Base-by-base conservation (phyloP, 2,888 invertebrate species). In the Caenorhabditis macrosperma region DNA sequence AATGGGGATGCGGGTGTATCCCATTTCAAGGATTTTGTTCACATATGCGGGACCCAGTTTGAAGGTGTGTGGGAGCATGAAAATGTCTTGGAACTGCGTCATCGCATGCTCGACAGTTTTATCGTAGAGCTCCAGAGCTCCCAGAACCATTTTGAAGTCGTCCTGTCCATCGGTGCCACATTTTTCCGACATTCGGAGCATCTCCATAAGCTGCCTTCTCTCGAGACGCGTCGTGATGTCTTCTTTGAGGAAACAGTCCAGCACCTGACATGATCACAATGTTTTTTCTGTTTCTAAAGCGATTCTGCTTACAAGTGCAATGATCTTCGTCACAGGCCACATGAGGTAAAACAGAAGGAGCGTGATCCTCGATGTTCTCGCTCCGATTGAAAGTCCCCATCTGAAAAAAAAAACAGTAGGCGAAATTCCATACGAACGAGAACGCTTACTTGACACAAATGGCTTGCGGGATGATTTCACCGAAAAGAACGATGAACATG, bases 1-100 rank as follows among this genome's bases (percentile, higher is more conserved):
- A 0, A 99, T 96, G 0, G 98, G 98, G 89, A 99, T 95, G 35
- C 98, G 94, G 30, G 98, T 97, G 92, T 95, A 98, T 1, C 98
- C 93, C 82, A 91, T 91, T 90, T 96, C 96, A 93, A 97, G 95
- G 71, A 99, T 97, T 91, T 97, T 95, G 0, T 96, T 95, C 90
- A 99, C 95, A 0, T 96, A 97, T 91, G 97, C 96, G 91, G 98
- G 98, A 55, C 87, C 96, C 69, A 99, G 93, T 15, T 95, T 92
- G 0, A 95, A 94, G 81, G 95, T 95, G 87, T 95, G 94, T 41
- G 96, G 95, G 83, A 99, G 92, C 97, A 98, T 98, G 92, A 95
- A 99, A 1, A 95, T 95, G 91, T 99, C 97, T 79, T 96, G 95
- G 80, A 99, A 93, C 89, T 94, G 94, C 3, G 98, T 99, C 98